These are phyloP conservation scores for Dinoponera quadriceps DNA, from an alignment of 1,140 invertebrate species.

Conservation along the genomic window DNA sequence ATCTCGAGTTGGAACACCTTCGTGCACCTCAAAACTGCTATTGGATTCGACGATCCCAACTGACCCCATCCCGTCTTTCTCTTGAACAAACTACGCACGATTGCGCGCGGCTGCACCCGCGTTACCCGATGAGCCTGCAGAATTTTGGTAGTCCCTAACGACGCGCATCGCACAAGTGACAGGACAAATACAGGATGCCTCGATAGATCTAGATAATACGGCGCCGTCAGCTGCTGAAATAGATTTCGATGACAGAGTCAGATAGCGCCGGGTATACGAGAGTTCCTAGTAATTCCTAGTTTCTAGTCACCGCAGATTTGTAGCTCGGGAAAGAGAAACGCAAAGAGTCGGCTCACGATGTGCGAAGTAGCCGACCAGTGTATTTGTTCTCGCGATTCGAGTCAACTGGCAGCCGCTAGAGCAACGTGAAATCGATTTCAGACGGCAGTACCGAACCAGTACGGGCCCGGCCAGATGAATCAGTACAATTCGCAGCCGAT, in stretches of 20 bases:
- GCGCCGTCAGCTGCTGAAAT: background rate
- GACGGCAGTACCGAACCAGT: conserved; percentile 78
- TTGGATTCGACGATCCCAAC: background rate
- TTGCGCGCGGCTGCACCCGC: background rate
- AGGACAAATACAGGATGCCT: conserved; percentile 7
- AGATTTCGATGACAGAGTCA: too few relatives aligned
- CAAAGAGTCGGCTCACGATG: background rate
- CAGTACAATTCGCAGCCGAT: conserved; percentile 76
- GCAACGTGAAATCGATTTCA: conserved; percentile 57
- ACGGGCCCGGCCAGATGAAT: conserved; percentile 78
- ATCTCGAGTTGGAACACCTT: background rate
- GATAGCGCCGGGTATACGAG: too few relatives aligned
- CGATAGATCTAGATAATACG: background rate
- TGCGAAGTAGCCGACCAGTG: background rate
- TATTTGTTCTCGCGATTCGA: conserved; percentile 20
- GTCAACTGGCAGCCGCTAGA: background rate
- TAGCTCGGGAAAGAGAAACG: background rate
- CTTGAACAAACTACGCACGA: background rate
- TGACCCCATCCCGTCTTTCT: background rate
- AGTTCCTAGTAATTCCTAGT: too few relatives aligned
- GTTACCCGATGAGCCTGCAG: conserved; percentile 36
- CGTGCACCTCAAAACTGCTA: background rate
- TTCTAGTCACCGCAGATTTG: too few relatives aligned
- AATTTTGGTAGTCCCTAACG: conserved; percentile 21
- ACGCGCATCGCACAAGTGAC: background rate